These are phyloP conservation scores for Ametastegia equiseti DNA, from an alignment of 2,888 invertebrate species.

Conservation along the genomic window DNA sequence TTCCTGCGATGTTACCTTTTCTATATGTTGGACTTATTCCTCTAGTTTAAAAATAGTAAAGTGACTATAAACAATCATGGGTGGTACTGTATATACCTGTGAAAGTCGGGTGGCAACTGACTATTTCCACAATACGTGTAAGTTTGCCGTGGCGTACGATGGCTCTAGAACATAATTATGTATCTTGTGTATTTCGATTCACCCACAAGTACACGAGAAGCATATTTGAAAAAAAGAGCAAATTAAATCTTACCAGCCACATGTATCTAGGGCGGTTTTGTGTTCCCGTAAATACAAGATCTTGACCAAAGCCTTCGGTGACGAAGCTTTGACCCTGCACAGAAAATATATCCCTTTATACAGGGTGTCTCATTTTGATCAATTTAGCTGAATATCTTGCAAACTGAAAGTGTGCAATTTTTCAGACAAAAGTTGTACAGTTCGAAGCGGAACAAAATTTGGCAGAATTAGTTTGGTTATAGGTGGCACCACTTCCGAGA, in stretches of 20 bases:
- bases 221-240: constrained; percentile 42
- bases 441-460: too few relatives aligned
- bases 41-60: too few relatives aligned
- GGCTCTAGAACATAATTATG: constrained; percentile 61
- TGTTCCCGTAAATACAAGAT: constrained; percentile 67
- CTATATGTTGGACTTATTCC: too few relatives aligned
- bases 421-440: too few relatives aligned
- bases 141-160: constrained; percentile 64
- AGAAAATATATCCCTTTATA: too few relatives aligned
- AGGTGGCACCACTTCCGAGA: too few relatives aligned
- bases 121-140: constrained; percentile 78
- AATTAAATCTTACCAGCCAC: constrained; percentile 51
- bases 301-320: constrained; percentile 75
- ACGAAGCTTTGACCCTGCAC: constrained; percentile 68
- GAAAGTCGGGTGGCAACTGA: constrained; percentile 78
- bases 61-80: too few relatives aligned
- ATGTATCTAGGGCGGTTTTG: neutral
- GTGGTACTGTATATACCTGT: constrained; percentile 71
- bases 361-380: too few relatives aligned
- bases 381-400: too few relatives aligned
- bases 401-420: too few relatives aligned
- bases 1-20: too few relatives aligned
- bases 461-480: too few relatives aligned
- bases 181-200: neutral
- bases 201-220: neutral